Base-by-base conservation (phyloP, 2,113 vertebrate species). In the Odobenus rosmarus region DNA sequence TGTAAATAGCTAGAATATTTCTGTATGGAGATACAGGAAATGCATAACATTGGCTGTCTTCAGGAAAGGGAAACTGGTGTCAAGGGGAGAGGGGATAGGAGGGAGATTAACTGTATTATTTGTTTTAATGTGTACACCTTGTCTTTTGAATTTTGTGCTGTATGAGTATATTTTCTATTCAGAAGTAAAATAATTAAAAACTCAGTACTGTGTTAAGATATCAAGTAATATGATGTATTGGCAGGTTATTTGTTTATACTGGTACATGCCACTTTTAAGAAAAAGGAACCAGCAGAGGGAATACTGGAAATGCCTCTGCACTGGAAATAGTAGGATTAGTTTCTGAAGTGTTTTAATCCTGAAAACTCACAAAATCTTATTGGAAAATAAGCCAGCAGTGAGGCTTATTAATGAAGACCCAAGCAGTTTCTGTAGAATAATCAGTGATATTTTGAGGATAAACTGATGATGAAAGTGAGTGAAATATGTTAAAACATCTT, bases 311-410 rank as follows among this genome's bases (percentile, higher is more conserved):
- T 42, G 28, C 2, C 55, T 88, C 64, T 90, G 53, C 7, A n/a
- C 69, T 59, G 5, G 31, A 96, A 84, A n/a, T 69, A 23, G 24
- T 19, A 61, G 31, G 51, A 33, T 55, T 93, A 21, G 39, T 76
- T 93, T 84, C 36, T 69, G 33, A 88, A 91, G 57, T 61, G 24
- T 72, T 91, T 67, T 39, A 84, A 86, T 88, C 53, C 71, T 88
- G 26, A 82, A 86, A 89, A 77, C 1, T 74, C 33, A 93, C 4
- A 61, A 55, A 88, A 76, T 39, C 36, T 88, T 91, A 64, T 24
- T 76, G 88, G 81, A 72, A 87, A 96, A 4, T 42, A 76, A 93
- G 31, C 77, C 46, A 90, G 59, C 16, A 95, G 46, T 51, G 46
- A 59, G 28, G 28, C 21, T 85, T 62, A 21, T n/a, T 96, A 80